phyloP scores from a whole-genome alignment of 1,140 invertebrate species.

The Drosophila tristis region DNA sequence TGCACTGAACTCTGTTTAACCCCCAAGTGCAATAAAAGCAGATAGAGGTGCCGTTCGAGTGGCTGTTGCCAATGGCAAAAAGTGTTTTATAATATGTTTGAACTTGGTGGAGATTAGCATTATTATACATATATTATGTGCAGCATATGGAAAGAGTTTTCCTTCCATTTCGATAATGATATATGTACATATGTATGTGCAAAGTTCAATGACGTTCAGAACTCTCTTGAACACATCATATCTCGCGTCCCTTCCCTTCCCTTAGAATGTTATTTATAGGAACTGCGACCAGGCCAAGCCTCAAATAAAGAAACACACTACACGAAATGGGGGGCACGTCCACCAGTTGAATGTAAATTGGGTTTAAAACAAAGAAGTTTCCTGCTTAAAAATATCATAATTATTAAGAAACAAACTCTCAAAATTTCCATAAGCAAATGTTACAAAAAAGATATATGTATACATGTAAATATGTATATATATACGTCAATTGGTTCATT shows the following conservation, averaged over 20 bases:
- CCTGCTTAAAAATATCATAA: slow-evolving; percentile 11
- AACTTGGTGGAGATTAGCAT: too few species aligned
- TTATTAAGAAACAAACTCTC: neutral
- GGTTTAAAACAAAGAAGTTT: slow-evolving; percentile 53
- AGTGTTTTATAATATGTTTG: slow-evolving; percentile 1
- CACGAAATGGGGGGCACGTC: slow-evolving; percentile 62
- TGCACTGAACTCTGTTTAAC: slow-evolving; percentile 48
- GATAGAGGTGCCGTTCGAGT: neutral
- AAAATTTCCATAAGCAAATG: slow-evolving; percentile 16
- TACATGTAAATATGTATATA: neutral
- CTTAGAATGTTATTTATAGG: slow-evolving; percentile 30
- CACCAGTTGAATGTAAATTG: slow-evolving; percentile 35
- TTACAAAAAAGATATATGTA: neutral
- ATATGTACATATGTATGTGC: neutral
- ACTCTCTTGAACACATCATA: neutral
- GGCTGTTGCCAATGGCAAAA: slow-evolving; percentile 6
- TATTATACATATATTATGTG: too few species aligned
- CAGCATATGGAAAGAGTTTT: neutral
- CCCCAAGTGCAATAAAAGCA: slow-evolving; percentile 5
- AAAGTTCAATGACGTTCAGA: slow-evolving; percentile 49
- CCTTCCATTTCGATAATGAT: slow-evolving; percentile 8
- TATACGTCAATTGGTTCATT: slow-evolving; percentile 36
- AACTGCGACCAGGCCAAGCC: slow-evolving; percentile 40
- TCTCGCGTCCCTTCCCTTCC: too few species aligned
- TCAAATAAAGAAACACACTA: slow-evolving; percentile 12